Percentiles rank a stretch among this genome's conserved stretches.
Conservation (phyloP, 2,113 vertebrate genomes). For the Hypomesus transpacificus region DNA sequence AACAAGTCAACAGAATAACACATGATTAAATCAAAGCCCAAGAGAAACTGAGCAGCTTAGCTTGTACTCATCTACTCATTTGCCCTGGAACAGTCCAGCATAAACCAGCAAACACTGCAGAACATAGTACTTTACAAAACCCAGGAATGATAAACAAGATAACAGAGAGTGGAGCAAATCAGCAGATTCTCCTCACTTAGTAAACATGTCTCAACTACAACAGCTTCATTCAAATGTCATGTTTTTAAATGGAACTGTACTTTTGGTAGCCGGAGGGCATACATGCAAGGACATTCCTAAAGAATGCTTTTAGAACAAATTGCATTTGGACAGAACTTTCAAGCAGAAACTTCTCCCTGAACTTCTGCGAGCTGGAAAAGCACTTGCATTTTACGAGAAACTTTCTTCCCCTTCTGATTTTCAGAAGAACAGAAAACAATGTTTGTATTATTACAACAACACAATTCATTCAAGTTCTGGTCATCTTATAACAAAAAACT, state of each 20-base stretch:
- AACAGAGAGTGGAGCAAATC: not conserved
- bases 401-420: not conserved
- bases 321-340: not conserved
- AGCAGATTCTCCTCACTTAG: not conserved
- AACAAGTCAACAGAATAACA: too few species aligned
- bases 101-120: not conserved
- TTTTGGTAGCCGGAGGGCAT: constrained; percentile 27
- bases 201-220: not conserved
- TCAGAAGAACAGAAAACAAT: not conserved
- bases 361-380: not conserved
- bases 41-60: too few species aligned
- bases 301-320: constrained; percentile 15
- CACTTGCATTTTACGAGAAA: not conserved
- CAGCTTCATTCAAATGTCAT: constrained; percentile 17
- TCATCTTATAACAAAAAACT: too few species aligned
- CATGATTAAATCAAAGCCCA: too few species aligned
- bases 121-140: not conserved
- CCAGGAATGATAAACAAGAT: not conserved
- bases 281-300: constrained; percentile 27
- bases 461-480: not conserved
- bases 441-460: not conserved
- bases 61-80: too few species aligned
- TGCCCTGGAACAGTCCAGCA: too few species aligned
- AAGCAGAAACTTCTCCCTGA: not conserved
- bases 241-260: constrained; percentile 1